These are phyloP conservation scores for Hyposoter dolosus DNA, from an alignment of 2,888 invertebrate species.

Conservation along the genomic window DNA sequence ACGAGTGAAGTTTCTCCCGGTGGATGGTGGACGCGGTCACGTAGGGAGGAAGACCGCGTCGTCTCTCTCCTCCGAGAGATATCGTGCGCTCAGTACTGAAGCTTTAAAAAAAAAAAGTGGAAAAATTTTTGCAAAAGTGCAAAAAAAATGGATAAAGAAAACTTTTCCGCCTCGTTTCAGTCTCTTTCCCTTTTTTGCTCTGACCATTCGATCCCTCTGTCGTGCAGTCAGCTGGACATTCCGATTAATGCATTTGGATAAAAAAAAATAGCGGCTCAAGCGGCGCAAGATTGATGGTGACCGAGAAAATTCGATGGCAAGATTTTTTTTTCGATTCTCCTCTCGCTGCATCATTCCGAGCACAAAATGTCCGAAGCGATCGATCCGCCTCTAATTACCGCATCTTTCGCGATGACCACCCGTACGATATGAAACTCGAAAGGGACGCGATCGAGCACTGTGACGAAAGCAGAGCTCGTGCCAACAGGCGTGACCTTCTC, in stretches of 20 bases:
- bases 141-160: neutral
- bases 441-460: slow-evolving; percentile 72
- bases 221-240: slow-evolving; percentile 1
- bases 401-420: slow-evolving; percentile 57
- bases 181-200: slow-evolving; percentile 7
- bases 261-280: slow-evolving; percentile 46
- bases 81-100: slow-evolving; percentile 39
- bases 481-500: slow-evolving; percentile 81
- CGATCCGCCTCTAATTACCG: slow-evolving; percentile 65
- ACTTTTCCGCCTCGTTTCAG: slow-evolving; percentile 4
- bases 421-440: slow-evolving; percentile 52
- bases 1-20: slow-evolving; percentile 46
- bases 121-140: slow-evolving; percentile 39
- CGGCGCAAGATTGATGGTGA: slow-evolving; percentile 21
- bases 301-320: slow-evolving; percentile 32
- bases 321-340: neutral
- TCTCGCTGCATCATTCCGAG: neutral
- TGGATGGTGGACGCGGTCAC: slow-evolving; percentile 63
- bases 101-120: slow-evolving; percentile 33
- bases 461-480: slow-evolving; percentile 81
- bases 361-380: slow-evolving; percentile 59
- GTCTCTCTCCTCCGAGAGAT: slow-evolving; percentile 47
- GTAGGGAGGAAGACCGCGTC: slow-evolving; percentile 55
- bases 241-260: slow-evolving; percentile 23
- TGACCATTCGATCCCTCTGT: slow-evolving; percentile 9